Base-by-base conservation (phyloP, 2,113 vertebrate species). In the Lates calcarifer region DNA sequence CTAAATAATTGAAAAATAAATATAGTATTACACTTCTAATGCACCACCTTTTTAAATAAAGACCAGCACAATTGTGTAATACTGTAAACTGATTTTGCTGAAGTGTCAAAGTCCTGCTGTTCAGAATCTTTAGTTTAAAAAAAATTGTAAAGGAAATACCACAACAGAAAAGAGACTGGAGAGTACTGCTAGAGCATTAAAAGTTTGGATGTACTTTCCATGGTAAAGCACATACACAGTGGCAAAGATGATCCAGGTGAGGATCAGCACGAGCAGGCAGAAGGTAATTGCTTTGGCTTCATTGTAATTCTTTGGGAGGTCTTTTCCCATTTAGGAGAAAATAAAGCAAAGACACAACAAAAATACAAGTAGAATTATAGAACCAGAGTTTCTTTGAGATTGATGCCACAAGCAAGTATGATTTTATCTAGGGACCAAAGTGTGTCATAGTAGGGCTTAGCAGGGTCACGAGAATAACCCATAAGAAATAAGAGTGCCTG, bases 201-300 rank as follows among this genome's bases (percentile, higher is more conserved):
- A 56, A 1, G 71, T 86, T 0, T 47, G 35, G 39, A 95, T 85
- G 75, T 94, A 87, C 28, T 92, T 92, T 17, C 93, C 94, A 17
- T n/a, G 57, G 77, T 94, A 95, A 58, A 96, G 26, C 10, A 91
- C 63, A 0, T 47, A 60, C 1, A 31, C 26, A 35, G 95, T 95
- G 51, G 82, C 80, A 84, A 91, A 96, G 26, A 87, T 8, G 31
- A 96, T 93, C 94, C 96, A 96, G 66, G 93, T 94, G 45, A 95
- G 45, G 15, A 96, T 94, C 56, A 95, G 93, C 70, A 97, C 85
- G 15, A 98, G 90, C 37, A 97, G 90, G 80, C 96, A 94, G 85
- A 96, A 96, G 0, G 97, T 96, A 74, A 97, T 95, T 22, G 95
- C 93, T 90, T 97, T 97, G 75, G 97, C 96, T 81, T 97, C 97